A percentile compares a stretch with the other conserved stretches of the same genome.
These are phyloP conservation scores for Eupithecia tripunctaria DNA, from an alignment of 2,888 invertebrate species.

Conservation along the genomic window DNA sequence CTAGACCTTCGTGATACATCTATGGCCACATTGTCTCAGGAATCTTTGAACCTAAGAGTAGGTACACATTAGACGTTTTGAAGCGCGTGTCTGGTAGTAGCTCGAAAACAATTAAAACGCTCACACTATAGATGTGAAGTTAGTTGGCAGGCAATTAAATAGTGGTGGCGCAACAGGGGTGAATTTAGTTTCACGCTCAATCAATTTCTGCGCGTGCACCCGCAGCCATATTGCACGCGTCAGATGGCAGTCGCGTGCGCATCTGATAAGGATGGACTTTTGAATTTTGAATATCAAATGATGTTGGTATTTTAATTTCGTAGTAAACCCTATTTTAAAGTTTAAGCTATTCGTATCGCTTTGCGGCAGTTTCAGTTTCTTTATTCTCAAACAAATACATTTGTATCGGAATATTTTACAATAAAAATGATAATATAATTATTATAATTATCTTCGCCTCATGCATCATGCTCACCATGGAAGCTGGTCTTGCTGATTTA, in stretches of 20 bases:
- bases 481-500: neutral
- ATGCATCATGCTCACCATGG: neutral
- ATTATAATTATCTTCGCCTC: neutral
- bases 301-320: conserved; percentile 3
- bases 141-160: conserved; percentile 78
- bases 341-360: neutral
- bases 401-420: too few relatives aligned
- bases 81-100: neutral
- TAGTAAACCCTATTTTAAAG: neutral
- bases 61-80: too few relatives aligned
- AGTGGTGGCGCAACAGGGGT: conserved; percentile 72
- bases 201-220: conserved; percentile 82
- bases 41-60: too few relatives aligned
- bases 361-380: too few relatives aligned
- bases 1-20: too few relatives aligned
- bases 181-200: conserved; percentile 84
- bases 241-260: conserved; percentile 71
- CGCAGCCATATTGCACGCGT: conserved; percentile 84
- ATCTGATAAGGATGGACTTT: conserved; percentile 57
- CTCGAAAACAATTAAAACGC: conserved; percentile 56
- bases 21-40: too few relatives aligned
- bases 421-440: too few relatives aligned
- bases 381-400: too few relatives aligned
- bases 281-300: conserved; percentile 34
- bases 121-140: conserved; percentile 53